Evolutionary conservation across 1,140 invertebrate species (phyloP).

Genomic region (Halictus rubicundus): DNA sequence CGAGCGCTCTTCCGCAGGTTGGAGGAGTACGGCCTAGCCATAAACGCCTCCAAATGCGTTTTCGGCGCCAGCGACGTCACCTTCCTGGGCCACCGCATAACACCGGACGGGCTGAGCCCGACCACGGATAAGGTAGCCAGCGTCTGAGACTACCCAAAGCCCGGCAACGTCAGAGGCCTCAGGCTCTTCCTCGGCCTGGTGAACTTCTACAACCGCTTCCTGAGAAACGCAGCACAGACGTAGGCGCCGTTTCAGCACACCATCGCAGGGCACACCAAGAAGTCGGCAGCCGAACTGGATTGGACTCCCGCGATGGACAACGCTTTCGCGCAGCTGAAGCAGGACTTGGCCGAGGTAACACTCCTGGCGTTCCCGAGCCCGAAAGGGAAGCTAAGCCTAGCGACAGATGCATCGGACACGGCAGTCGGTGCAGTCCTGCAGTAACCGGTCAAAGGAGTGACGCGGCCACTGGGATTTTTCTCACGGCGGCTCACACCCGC

Average conservation of each 20-base stretch:
- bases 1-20: background rate
- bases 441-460: background rate
- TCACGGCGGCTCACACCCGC: background rate
- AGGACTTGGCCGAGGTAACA: background rate
- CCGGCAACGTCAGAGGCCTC: background rate
- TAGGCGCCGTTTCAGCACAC: background rate
- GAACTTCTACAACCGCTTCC: background rate
- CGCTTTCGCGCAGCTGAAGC: background rate
- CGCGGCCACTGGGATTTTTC: background rate
- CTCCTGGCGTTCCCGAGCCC: background rate
- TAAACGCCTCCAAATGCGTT: background rate
- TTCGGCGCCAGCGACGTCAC: background rate
- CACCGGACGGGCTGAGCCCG: background rate
- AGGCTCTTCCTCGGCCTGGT: background rate
- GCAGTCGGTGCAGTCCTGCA: conserved; percentile 1
- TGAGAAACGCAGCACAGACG: background rate
- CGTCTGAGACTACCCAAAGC: background rate
- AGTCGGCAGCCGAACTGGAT: background rate
- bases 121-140: background rate
- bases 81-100: background rate
- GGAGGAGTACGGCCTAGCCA: background rate
- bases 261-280: background rate
- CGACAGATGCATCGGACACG: background rate
- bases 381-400: background rate
- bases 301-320: no score